phyloP scores from a whole-genome alignment of 2,113 vertebrate genomes.

The Pogona vitticeps region DNA sequence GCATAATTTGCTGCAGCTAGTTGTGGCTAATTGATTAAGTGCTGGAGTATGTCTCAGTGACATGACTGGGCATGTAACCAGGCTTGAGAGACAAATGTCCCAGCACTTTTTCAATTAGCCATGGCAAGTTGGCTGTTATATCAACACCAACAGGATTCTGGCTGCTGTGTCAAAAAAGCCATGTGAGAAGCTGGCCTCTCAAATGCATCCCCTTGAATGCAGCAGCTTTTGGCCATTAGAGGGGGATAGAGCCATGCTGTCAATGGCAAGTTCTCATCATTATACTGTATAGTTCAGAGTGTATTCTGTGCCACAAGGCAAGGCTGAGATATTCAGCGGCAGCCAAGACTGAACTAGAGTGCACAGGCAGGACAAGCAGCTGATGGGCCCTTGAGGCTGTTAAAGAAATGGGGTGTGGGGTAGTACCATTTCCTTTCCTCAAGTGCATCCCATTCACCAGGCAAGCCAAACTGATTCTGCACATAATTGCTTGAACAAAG shows the following conservation, averaged over 20 bases:
- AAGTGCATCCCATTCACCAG: not conserved
- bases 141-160: too few relatives aligned
- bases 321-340: not conserved
- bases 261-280: not conserved
- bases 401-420: too few relatives aligned
- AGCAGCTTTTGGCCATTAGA: not conserved
- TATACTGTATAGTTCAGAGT: not conserved
- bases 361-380: not conserved
- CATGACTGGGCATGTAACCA: too few relatives aligned
- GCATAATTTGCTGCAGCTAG: too few relatives aligned
- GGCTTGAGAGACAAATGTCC: too few relatives aligned
- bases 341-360: not conserved
- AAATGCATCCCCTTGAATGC: not conserved
- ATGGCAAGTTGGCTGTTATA: too few relatives aligned
- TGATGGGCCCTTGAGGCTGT: not conserved
- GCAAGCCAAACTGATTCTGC: not conserved
- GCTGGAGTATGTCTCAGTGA: too few relatives aligned
- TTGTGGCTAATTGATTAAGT: too few relatives aligned
- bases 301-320: not conserved
- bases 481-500: slow-evolving; percentile 49
- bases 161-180: not conserved
- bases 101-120: too few relatives aligned
- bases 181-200: not conserved
- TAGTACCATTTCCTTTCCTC: not conserved
- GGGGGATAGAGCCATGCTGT: not conserved